These are phyloP conservation scores for Limnothrissa miodon DNA, from an alignment of 2,113 vertebrate species.

Conservation along the genomic window DNA sequence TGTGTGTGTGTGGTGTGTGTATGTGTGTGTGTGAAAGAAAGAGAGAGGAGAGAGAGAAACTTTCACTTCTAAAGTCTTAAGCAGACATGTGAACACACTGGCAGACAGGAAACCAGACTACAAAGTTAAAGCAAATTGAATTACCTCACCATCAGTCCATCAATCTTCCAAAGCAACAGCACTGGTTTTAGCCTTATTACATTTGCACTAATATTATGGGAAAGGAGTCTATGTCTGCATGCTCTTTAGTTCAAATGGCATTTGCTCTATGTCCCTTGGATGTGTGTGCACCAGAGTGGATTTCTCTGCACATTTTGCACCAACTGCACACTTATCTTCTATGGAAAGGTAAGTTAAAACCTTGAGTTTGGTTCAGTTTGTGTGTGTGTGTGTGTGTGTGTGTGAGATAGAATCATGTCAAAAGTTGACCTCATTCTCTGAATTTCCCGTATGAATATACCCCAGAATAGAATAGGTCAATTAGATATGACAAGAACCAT, in stretches of 20 bases:
- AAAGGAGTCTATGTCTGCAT: background rate
- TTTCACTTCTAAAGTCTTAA: background rate
- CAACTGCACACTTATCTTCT: background rate
- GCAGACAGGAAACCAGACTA: background rate
- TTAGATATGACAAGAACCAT: background rate
- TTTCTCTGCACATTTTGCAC: background rate
- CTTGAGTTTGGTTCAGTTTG: background rate
- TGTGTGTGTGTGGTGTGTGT: background rate
- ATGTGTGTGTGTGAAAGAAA: background rate
- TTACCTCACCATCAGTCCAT: background rate
- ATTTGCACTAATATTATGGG: background rate
- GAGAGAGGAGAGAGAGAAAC: background rate
- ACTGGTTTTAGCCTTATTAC: conserved; percentile 12
- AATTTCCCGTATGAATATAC: background rate
- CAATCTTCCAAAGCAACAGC: background rate
- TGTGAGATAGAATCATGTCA: background rate
- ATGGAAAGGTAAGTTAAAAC: background rate
- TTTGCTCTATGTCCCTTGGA: background rate
- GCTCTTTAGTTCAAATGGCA: background rate
- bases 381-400: background rate
- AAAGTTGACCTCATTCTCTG: no score
- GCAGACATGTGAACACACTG: background rate
- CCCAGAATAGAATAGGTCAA: background rate
- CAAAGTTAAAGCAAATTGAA: background rate
- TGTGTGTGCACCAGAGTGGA: background rate